phyloP scores from a whole-genome alignment of 2,113 vertebrate genomes.

The Coturnix japonica region DNA sequence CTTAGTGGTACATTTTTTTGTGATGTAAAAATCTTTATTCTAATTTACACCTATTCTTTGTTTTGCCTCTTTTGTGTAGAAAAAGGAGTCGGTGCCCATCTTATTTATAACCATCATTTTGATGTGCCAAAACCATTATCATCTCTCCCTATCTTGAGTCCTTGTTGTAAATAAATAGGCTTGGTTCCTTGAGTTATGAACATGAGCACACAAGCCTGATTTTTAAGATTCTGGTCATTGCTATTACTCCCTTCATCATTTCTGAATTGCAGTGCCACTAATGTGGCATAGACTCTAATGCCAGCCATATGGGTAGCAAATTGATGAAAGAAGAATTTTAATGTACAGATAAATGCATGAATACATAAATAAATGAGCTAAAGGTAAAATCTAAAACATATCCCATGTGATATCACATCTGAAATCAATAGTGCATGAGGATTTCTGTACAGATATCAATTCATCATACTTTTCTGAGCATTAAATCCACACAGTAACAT shows the following conservation, averaged over 20 bases:
- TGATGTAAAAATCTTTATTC: neutral
- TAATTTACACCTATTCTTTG: neutral
- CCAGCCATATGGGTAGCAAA: neutral
- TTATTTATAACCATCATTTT: neutral
- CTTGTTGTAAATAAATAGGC: neutral
- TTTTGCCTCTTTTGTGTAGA: neutral
- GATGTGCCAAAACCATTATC: neutral
- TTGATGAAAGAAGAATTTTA: neutral
- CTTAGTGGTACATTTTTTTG: neutral
- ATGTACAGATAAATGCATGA: neutral
- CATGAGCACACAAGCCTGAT: neutral
- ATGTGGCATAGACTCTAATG: neutral
- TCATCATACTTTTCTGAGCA: neutral
- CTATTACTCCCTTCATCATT: neutral
- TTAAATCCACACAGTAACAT: neutral
- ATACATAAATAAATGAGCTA: neutral
- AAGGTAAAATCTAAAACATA: neutral
- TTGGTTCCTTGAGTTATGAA: neutral
- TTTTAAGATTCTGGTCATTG: neutral
- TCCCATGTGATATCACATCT: neutral
- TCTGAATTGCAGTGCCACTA: neutral
- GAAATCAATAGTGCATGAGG: neutral
- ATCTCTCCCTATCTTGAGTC: neutral
- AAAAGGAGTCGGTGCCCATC: neutral
- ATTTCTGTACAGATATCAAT: neutral